These are phyloP conservation scores for Chrysochloris asiatica DNA, from an alignment of 2,113 vertebrate genomes.

Conservation along the genomic window DNA sequence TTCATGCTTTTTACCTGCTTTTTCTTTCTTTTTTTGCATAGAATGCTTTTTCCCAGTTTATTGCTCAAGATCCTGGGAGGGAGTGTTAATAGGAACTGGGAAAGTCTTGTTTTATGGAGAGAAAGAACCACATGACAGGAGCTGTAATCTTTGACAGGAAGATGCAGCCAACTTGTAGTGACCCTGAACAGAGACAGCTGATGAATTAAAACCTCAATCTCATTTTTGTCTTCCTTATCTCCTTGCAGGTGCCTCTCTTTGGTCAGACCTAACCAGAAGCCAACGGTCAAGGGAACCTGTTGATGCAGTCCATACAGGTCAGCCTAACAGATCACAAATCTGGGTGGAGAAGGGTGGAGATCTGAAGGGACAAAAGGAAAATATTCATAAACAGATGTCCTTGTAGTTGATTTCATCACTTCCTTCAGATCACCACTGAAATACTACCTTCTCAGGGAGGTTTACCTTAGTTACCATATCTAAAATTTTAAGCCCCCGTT, in stretches of 20 bases:
- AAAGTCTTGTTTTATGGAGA: not conserved
- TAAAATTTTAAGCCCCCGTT: not conserved
- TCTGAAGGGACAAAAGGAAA: not conserved
- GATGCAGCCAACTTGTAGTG: not conserved
- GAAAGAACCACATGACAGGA: not conserved
- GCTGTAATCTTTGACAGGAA: not conserved
- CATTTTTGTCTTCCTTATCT: conserved; percentile 51
- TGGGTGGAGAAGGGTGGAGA: conserved; percentile 35
- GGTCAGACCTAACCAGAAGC: conserved; percentile 51
- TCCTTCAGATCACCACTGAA: not conserved
- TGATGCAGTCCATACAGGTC: conserved; percentile 61
- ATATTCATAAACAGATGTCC: not conserved
- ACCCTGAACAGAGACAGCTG: not conserved
- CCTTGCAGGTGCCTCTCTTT: conserved; percentile 64
- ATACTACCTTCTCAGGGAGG: not conserved
- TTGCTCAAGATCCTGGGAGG: not conserved
- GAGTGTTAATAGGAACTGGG: not conserved
- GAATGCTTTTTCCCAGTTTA: not conserved
- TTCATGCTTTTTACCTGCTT: conserved; percentile 3
- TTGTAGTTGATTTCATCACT: not conserved
- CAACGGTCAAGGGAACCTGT: conserved; percentile 49
- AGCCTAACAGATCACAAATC: conserved; percentile 45
- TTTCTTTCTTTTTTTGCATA: not conserved
- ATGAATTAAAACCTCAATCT: not conserved
- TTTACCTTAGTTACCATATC: conserved; percentile 21